Percentiles rank a stretch among this genome's conserved stretches.
phyloP scores from a whole-genome alignment of 1,140 invertebrate species.

The Drosophila bifasciata region DNA sequence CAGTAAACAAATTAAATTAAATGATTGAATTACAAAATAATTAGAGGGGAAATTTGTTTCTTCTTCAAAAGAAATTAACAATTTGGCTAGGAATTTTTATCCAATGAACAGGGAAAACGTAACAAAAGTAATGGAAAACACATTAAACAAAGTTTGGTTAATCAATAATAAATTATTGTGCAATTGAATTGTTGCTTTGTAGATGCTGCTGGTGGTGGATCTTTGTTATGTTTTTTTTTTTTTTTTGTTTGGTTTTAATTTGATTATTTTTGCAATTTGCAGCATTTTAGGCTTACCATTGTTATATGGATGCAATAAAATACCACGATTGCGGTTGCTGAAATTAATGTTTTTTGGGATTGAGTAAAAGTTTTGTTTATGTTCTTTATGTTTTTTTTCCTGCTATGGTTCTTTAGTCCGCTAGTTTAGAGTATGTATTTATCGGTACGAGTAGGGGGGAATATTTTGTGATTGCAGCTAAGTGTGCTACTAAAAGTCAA shows the following conservation, averaged over 20 bases:
- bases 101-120: slow-evolving; percentile 8
- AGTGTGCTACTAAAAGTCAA: slow-evolving; percentile 47
- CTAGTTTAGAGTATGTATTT: slow-evolving; percentile 48
- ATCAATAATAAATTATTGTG: slow-evolving; percentile 56
- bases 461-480: slow-evolving; percentile 60
- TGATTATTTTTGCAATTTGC: slow-evolving; percentile 71
- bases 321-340: slow-evolving; percentile 85
- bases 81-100: slow-evolving; percentile 34
- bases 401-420: slow-evolving; percentile 32
- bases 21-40: slow-evolving; percentile 28
- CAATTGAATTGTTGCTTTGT: slow-evolving; percentile 59
- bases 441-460: not conserved
- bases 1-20: slow-evolving; percentile 34
- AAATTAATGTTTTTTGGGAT: slow-evolving; percentile 80
- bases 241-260: slow-evolving; percentile 43
- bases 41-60: slow-evolving; percentile 5
- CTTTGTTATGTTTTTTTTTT: slow-evolving; percentile 43
- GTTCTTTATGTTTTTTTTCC: slow-evolving; percentile 32
- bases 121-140: slow-evolving; percentile 36
- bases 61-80: slow-evolving; percentile 39
- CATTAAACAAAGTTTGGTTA: slow-evolving; percentile 33
- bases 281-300: slow-evolving; percentile 85
- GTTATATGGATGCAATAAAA: slow-evolving; percentile 86
- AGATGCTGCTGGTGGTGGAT: slow-evolving; percentile 52
- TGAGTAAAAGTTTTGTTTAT: slow-evolving; percentile 72